Evolutionary conservation across 2,797 vertebrate genomes (phyloP), one percentile per base, ranked within the genome.

Genomic region (Anguilla megastoma): DNA sequence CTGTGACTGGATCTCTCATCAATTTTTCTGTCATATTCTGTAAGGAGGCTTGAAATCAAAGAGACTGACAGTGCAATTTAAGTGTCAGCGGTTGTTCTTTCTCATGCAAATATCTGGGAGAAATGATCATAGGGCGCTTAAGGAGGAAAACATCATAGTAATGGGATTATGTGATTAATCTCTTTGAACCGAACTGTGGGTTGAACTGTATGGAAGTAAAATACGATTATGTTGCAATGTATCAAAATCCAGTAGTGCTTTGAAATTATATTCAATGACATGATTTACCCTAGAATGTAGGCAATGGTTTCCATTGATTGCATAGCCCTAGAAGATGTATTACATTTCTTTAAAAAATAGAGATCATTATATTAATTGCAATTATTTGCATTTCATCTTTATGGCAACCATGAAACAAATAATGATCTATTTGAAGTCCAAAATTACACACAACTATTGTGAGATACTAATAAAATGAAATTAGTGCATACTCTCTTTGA

Each of bases 151-250:
- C 16, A 50, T 69, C 52, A 66, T 82, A 7, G 45, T 82, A 50
- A 50, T 82, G 79, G 80, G 45, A 36, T 88, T 85, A 84, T 24
- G 58, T 71, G 82, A 88, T 88, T 84, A 54, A 88, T 71, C 60
- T 71, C 82, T 71, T 85, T 85, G 24, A 52, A n/a, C 45, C 10
- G 10, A 88, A 74, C 69, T 88, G 16, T 71, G n/a, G 84, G 84
- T 41, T 71, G 58, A 52, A 88, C 58, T 50, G 9, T 50, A 82
- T 50, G 79, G 45, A 82, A 82, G 45, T 82, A 48, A 82, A 82
- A 50, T 82, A 50, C n/a, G 79, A 82, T 82, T 48, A n/a, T 12
- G 6, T 82, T 48, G 45, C 79, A 50, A 82, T 82, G 45, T n/a
- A 50, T 82, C 79, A 82, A 82, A 50, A 50, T 82, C 79, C 21